phyloP scores from a whole-genome alignment of 1,140 invertebrate species.

The Metopolophium dirhodum region DNA sequence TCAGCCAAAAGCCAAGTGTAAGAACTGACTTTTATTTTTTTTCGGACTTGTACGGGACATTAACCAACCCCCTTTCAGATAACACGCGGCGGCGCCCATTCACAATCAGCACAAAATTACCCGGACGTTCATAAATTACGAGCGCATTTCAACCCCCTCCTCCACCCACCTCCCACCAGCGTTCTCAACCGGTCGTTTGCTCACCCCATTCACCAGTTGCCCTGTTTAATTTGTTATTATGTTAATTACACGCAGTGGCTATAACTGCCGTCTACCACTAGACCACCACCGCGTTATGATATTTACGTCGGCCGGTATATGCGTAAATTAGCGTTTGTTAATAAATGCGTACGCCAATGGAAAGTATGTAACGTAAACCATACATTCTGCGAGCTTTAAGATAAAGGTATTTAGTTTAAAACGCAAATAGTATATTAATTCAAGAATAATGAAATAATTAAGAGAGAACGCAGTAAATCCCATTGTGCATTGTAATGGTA shows the following conservation, averaged over 20 bases:
- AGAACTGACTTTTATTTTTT: slow-evolving; percentile 49
- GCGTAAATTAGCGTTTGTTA: slow-evolving; percentile 16
- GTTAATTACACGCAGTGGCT: slow-evolving; percentile 40
- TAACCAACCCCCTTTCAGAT: slow-evolving; percentile 46
- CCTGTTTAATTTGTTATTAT: slow-evolving; percentile 56
- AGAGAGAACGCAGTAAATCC: background rate
- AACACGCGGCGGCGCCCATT: slow-evolving; percentile 39
- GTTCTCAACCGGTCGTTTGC: slow-evolving; percentile 34
- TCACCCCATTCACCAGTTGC: background rate
- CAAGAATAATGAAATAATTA: slow-evolving; percentile 6
- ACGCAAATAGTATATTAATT: background rate
- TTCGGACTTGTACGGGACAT: slow-evolving; percentile 52
- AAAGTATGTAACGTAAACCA: background rate
- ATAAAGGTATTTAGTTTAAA: background rate
- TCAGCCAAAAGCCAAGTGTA: slow-evolving; percentile 30
- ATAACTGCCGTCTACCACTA: slow-evolving; percentile 41
- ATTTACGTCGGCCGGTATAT: slow-evolving; percentile 3
- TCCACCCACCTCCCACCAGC: background rate
- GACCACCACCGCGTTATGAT: slow-evolving; percentile 33
- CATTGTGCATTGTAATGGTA: background rate
- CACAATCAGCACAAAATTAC: slow-evolving; percentile 53
- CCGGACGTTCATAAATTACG: slow-evolving; percentile 54
- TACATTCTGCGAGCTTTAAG: background rate
- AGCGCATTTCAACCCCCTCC: background rate
- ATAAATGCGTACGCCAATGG: background rate